phyloP scores from a whole-genome alignment of 2,113 vertebrate species.

The Crypturellus undulatus region DNA sequence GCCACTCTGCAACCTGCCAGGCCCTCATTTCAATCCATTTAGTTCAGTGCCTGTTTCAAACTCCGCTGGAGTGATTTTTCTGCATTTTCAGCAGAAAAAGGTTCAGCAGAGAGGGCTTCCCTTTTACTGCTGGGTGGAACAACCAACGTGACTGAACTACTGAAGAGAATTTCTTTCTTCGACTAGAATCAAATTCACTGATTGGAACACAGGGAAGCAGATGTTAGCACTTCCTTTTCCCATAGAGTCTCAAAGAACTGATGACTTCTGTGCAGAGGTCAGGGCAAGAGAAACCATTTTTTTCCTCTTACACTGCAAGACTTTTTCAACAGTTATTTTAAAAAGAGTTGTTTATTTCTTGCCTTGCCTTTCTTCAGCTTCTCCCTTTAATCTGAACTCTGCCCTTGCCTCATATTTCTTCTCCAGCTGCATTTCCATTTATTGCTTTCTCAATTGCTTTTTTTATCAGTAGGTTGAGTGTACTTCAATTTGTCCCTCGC shows the following conservation, averaged over 20 bases:
- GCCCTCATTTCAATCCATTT: slow-evolving; percentile 12
- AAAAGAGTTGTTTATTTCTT: slow-evolving; percentile 54
- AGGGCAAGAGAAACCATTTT: slow-evolving; percentile 11
- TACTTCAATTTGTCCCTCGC: not conserved
- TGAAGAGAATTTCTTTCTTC: slow-evolving; percentile 5
- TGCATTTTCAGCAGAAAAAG: not conserved
- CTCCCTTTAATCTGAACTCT: slow-evolving; percentile 58
- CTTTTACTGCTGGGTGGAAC: not conserved
- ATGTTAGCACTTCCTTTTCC: slow-evolving; percentile 57
- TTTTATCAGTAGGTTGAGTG: slow-evolving; percentile 31
- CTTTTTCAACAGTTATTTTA: slow-evolving; percentile 47
- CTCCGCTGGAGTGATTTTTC: not conserved
- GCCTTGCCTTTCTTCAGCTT: slow-evolving; percentile 12
- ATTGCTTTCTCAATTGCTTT: slow-evolving; percentile 31
- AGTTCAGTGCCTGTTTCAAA: not conserved
- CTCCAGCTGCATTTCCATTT: slow-evolving; percentile 19
- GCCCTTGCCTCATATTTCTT: slow-evolving; percentile 22
- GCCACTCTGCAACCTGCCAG: not conserved
- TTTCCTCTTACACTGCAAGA: slow-evolving; percentile 29
- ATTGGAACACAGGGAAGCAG: slow-evolving; percentile 4
- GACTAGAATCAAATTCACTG: not conserved
- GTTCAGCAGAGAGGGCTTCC: not conserved
- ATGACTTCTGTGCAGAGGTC: slow-evolving; percentile 23
- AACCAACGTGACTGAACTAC: not conserved
- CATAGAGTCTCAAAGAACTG: not conserved